Evolutionary conservation across 2,113 vertebrate species (phyloP), one percentile per base, ranked within the genome.

Genomic region (Nipponia nippon): DNA sequence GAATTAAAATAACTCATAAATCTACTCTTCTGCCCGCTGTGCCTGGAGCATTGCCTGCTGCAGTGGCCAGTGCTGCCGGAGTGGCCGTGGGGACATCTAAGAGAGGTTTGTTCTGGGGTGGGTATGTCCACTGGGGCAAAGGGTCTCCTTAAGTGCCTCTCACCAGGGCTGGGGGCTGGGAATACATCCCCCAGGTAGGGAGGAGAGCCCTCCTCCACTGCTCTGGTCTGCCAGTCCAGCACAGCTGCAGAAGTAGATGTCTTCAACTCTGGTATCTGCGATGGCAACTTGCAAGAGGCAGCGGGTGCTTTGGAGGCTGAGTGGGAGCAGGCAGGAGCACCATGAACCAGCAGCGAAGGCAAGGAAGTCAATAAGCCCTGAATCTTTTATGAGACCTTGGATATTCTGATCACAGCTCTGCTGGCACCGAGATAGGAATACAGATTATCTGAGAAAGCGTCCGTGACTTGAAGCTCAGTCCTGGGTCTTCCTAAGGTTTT

Each of bases 381-480:
- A 98, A 99, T 99, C 97, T 99, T 99, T 99, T 98, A 99, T 99
- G 99, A 99, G 99, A 98, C 98, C 98, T 98, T 98, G 98, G 98
- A 96, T 98, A 99, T 99, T 99, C 98, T 98, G 98, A 98, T 99
- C 98, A 98, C 98, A 98, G 98, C 98, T 97, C 94, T 0, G 40
- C 97, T 91, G 96, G 95, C 94, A 95, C 92, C n/a, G 59, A 98
- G 98, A 98, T 98, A 93, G 95, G 98, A 98, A 98, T 98, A 98
- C 98, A 97, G 98, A 98, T 98, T 94, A 98, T 97, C 82, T 83
- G 95, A 97, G 97, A 97, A 98, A 98, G 97, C 83, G 1, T 96
- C 97, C 49, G 56, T 96, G 97, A 95, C 96, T 97, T 83, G 91
- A 95, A 95, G 65, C 95, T 93, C 92, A 81, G 97, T 97, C 98